phyloP scores from a whole-genome alignment of 2,113 vertebrate genomes.

The Chaenocephalus aceratus region DNA sequence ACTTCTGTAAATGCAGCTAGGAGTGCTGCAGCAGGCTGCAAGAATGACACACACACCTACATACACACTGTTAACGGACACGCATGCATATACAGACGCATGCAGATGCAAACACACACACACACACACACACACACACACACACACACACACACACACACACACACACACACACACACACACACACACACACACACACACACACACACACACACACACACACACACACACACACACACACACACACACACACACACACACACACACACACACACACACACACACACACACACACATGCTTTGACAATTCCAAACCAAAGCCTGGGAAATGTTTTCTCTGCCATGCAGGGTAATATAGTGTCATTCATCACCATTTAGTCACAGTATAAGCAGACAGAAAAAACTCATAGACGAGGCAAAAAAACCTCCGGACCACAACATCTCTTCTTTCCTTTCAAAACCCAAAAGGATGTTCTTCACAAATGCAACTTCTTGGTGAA shows the following conservation, averaged over 20 bases:
- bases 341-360: slow-evolving; percentile 91
- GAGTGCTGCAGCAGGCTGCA: slow-evolving; percentile 7
- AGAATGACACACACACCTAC: slow-evolving; percentile 25
- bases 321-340: slow-evolving; percentile 92
- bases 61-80: background rate
- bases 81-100: background rate
- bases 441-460: slow-evolving; percentile 32
- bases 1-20: slow-evolving; percentile 34
- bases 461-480: slow-evolving; percentile 32
- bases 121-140: slow-evolving; percentile 5
- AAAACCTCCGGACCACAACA: slow-evolving; percentile 49
- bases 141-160: background rate
- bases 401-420: slow-evolving; percentile 43
- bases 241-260: background rate
- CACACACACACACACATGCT: slow-evolving; percentile 42
- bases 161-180: background rate
- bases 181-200: slow-evolving; percentile 43
- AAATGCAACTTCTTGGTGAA: slow-evolving; percentile 32
- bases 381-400: slow-evolving; percentile 48
- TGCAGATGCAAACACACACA: background rate
- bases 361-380: slow-evolving; percentile 81
- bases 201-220: slow-evolving; percentile 52
- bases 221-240: too few relatives aligned
- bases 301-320: slow-evolving; percentile 89
- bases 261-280: background rate